Evolutionary conservation across 2,888 invertebrate species (phyloP), one percentile per base, ranked within the genome.

Genomic region (Metopia argyrocephala): DNA sequence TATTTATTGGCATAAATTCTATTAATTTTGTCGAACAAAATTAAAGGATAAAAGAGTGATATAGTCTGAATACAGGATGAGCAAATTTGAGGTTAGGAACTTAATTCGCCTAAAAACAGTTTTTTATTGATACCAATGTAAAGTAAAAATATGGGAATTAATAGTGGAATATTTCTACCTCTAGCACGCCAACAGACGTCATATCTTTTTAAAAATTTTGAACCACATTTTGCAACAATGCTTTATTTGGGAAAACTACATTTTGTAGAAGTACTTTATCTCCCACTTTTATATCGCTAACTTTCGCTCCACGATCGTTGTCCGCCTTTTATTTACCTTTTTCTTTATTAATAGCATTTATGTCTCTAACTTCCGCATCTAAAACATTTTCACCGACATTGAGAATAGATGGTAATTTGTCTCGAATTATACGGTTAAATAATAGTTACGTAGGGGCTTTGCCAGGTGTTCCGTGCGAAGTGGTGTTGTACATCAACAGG

Each of bases 381-480:
- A 52, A 57, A 54, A 61, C 50, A 28, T 65, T 76, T 27, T 50
- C 84, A 21, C 46, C 50, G 52, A 76, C 52, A 48, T 76, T 78
- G 9, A 56, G 18, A 1, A 76, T 46, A 6, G 70, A 73, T 57
- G 83, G 80, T 48, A 83, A 70, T 48, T 81, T 79, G 59, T 79
- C 76, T 54, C 74, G 54, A 48, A 82, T 75, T 20, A 59, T 23
- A 12, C 78, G 50, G 4, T 83, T 78, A n/a, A 82, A 75, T 7
- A 82, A 9, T 1, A 83, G 61, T 48, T 83, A 76, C n/a, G 65
- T 52, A 48, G 78, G 81, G 2, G 83, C 65, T 52, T 71, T 79
- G 15, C 82, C 82, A n/a, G 79, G 79, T 52, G 76, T 82, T 45
- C 83, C 79, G 74, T 82, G 80, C 21, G 80, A 73, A 21, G 71